phyloP scores from a whole-genome alignment of 2,888 invertebrate genomes.

The Ptilodon capucinus region DNA sequence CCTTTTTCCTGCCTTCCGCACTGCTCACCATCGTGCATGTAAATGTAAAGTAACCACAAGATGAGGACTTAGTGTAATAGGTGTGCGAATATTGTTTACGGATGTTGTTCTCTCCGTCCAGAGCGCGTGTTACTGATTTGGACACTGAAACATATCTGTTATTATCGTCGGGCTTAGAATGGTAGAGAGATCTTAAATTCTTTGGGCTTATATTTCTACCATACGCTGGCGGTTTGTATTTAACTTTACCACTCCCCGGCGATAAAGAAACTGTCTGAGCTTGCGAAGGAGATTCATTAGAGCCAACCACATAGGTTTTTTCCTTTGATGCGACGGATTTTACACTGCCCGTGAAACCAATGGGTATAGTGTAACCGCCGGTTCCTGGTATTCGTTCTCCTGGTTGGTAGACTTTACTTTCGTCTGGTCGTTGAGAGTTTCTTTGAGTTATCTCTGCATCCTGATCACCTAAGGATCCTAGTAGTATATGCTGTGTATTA shows the following conservation, averaged over 20 bases:
- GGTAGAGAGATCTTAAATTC: constrained; percentile 62
- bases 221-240: constrained; percentile 57
- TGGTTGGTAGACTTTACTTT: constrained; percentile 84
- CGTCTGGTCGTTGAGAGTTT: constrained; percentile 75
- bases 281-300: constrained; percentile 84
- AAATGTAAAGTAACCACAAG: constrained; percentile 93
- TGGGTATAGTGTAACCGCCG: constrained; percentile 85
- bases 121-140: constrained; percentile 89
- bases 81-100: constrained; percentile 89
- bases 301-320: constrained; percentile 81
- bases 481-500: constrained; percentile 84
- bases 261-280: constrained; percentile 84
- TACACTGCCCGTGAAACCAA: constrained; percentile 86
- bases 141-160: constrained; percentile 90
- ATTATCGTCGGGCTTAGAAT: constrained; percentile 68
- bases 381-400: constrained; percentile 86
- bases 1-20: constrained; percentile 89
- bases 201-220: constrained; percentile 58
- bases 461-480: constrained; percentile 82
- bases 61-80: constrained; percentile 93
- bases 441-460: constrained; percentile 85
- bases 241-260: constrained; percentile 75
- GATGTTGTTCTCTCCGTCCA: constrained; percentile 84
- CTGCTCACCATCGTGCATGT: constrained; percentile 91
- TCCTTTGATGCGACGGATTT: constrained; percentile 85